Evolutionary conservation across 2,888 invertebrate species (phyloP).

Genomic region (Rhabditoides inermis): DNA sequence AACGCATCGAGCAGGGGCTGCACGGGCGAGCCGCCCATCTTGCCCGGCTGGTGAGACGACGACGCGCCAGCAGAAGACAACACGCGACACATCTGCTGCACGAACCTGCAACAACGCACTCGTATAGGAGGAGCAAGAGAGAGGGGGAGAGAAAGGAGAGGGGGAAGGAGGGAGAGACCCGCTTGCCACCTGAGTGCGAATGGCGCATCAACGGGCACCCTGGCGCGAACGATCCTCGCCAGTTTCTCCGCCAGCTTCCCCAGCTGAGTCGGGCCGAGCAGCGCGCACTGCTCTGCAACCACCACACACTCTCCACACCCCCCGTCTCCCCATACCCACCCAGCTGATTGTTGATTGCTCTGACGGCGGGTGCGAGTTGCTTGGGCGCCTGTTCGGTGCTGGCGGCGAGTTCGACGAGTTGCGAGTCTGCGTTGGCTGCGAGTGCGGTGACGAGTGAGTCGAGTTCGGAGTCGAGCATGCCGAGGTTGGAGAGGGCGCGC

Average conservation of each 20-base stretch:
- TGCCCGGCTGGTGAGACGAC: constrained; percentile 18
- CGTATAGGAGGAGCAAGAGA: too few species aligned
- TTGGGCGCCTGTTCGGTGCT: too few species aligned
- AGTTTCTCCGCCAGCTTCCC: constrained; percentile 28
- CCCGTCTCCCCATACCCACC: too few species aligned
- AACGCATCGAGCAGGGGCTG: constrained; percentile 36
- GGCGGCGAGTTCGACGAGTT: constrained; percentile 4
- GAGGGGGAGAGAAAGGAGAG: too few species aligned
- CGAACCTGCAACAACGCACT: constrained; percentile 26
- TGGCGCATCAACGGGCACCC: constrained; percentile 24
- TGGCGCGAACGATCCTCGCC: constrained; percentile 21
- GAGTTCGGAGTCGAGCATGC: constrained; percentile 15
- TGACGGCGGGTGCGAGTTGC: too few species aligned
- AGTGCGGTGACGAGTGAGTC: neutral
- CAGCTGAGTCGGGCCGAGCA: too few species aligned
- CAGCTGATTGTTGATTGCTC: too few species aligned
- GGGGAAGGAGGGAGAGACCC: too few species aligned
- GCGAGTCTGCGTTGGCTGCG: neutral
- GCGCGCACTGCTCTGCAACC: too few species aligned
- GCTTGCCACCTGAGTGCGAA: neutral
- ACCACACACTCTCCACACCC: too few species aligned
- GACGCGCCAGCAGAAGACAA: too few species aligned
- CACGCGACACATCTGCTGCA: constrained; percentile 28
- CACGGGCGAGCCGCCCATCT: constrained; percentile 14
- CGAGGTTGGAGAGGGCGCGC: constrained; percentile 28